Base-by-base conservation (phyloP, 2,888 invertebrate species). In the Xiphydria camelus region DNA sequence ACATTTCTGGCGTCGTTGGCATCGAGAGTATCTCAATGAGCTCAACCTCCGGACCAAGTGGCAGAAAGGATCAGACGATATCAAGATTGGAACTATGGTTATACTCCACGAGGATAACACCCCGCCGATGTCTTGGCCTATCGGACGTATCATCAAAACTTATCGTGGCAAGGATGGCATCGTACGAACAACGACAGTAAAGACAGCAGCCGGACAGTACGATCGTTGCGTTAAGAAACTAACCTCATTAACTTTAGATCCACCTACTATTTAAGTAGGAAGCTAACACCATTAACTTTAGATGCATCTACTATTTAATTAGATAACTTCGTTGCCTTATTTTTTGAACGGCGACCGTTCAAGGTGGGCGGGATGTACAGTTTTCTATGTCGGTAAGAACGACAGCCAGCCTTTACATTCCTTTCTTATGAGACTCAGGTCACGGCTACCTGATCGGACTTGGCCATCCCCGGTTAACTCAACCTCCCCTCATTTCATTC, bases 131-230 rank as follows among this genome's bases (percentile, higher is more conserved):
- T 35, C 55, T 22, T 61, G 63, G 60, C 34, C 38, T 9, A 32
- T 61, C 4, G 60, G 53, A 5, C 25, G 53, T 6, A 45, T 58
- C 10, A 40, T 43, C 3, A 29, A 47, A 1, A 10, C 47, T 5
- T 45, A 53, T 35, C 59, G 60, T n/a, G 55, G 60, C 33, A 9
- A 23, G 4, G 63, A 62, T 29, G 47, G 43, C 2, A 14, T 48
- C 1, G 44, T 57, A 19, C 47, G 60, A 5, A 54, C 54, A 0
- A 55, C 52, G 1, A 51, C 48, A 4, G 34, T 61, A 12, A 52
- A 48, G 20, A 61, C 61, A 7, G 18, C 40, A 17, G 38, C 25
- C 29, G 52, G 57, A 5, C 12, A 12, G 6, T 23, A 47, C 3
- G 47, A 50, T 23, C 48, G 53, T 6, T 52, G 55, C 14, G 49